Base-by-base conservation (phyloP, 2,888 invertebrate species). In the Xanthorhoe designata region DNA sequence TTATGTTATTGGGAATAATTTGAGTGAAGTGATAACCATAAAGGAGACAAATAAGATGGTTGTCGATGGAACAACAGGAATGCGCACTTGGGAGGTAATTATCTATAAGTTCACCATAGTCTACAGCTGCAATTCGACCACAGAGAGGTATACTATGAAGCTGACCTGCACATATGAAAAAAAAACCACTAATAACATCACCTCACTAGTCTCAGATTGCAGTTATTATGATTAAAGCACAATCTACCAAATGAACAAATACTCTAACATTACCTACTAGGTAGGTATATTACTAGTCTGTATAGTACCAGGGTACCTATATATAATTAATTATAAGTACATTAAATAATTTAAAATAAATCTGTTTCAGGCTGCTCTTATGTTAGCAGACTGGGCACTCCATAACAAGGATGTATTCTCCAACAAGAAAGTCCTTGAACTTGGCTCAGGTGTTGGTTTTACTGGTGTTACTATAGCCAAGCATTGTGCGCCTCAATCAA, bases 371-470 rank as follows among this genome's bases (percentile, higher is more conserved):
- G 97, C 96, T 45, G 95, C 96, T 0, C 78, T 96, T 60, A 95
- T 95, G 60, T 85, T 97, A 58, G 94, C 96, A 38, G 96, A 97
- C 82, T 97, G 96, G 96, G 94, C 95, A 49, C 72, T 96, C 9
- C 82, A 88, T 62, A 94, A 97, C 78, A 84, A 86, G 75, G 73
- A 90, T 8, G 53, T 87, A 24, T 91, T 97, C 51, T 60, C 76
- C 6, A 84, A 89, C 9, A 96, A 96, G 86, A 89, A 83, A 52
- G 79, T 97, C 4, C 76, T 97, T 5, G 97, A 97, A 89, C 88
- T 97, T 4, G 97, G 97, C 10, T 95, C 96, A 10, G 97, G 97
- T 29, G 94, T 96, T 17, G 97, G 97, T 0, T 92, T 97, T 60
- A 94, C 96, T 45, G 97, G 97, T 17, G 90, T 97, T 45, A 89